phyloP scores from a whole-genome alignment of 2,888 invertebrate genomes.

The Xanthorhoe designata region DNA sequence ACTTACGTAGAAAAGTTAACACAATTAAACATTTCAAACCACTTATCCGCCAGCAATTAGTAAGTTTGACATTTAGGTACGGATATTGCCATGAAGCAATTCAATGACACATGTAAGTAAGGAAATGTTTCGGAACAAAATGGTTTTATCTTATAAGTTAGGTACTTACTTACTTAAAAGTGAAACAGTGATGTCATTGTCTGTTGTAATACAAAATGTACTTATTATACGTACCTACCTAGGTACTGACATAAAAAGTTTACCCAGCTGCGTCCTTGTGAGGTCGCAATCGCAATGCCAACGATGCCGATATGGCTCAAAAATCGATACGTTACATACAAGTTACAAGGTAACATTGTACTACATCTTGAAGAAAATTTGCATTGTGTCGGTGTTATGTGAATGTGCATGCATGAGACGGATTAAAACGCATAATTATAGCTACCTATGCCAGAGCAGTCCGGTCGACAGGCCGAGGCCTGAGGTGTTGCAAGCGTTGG shows the following conservation, averaged over 20 bases:
- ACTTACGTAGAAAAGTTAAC: neutral
- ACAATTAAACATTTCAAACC: neutral
- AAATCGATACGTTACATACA: constrained; percentile 50
- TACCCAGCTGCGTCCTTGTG: constrained; percentile 79
- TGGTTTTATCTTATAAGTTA: constrained; percentile 47
- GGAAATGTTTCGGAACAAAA: constrained; percentile 42
- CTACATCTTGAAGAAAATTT: constrained; percentile 24
- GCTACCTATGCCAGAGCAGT: constrained; percentile 68
- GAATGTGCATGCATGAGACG: constrained; percentile 19
- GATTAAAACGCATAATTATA: constrained; percentile 43
- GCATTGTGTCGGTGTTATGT: constrained; percentile 3
- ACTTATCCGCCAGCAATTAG: constrained; percentile 13
- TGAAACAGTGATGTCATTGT: constrained; percentile 72
- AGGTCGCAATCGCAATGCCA: constrained; percentile 66
- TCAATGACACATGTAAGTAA: constrained; percentile 32
- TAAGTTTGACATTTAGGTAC: constrained; percentile 16
- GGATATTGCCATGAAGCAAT: constrained; percentile 28
- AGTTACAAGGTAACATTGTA: constrained; percentile 39
- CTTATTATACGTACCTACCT: constrained; percentile 39
- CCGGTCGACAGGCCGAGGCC: constrained; percentile 52
- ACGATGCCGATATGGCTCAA: constrained; percentile 52
- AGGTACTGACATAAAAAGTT: no score
- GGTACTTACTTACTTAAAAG: no score
- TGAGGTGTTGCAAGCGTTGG: constrained; percentile 72
- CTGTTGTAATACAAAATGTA: constrained; percentile 66